Percentiles rank a stretch among this genome's conserved stretches.
These are phyloP conservation scores for Tricholauxania praeusta DNA, from an alignment of 2,888 invertebrate genomes.

Conservation along the genomic window DNA sequence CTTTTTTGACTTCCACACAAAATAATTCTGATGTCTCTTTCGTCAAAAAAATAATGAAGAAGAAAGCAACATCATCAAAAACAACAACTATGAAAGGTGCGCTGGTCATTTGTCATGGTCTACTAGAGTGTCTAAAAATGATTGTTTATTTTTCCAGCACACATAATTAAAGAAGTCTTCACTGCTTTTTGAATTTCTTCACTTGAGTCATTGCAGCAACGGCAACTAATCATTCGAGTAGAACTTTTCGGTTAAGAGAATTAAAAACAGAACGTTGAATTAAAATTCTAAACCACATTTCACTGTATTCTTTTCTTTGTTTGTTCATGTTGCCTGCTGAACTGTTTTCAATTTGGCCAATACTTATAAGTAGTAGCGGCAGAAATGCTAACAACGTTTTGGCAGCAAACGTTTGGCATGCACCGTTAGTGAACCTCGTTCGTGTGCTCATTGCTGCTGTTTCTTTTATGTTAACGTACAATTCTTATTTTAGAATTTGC, in stretches of 20 bases:
- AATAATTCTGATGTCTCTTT: no score
- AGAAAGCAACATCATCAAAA: no score
- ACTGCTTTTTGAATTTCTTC: background rate
- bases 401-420: background rate
- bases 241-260: background rate
- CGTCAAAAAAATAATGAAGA: no score
- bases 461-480: no score
- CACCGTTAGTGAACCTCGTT: conserved; percentile 22
- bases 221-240: background rate
- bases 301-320: background rate
- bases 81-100: background rate
- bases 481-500: conserved; percentile 11
- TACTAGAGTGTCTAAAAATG: background rate
- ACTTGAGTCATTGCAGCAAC: background rate
- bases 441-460: background rate
- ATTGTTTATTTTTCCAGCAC: no score
- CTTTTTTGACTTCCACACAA: no score
- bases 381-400: background rate
- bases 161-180: background rate
- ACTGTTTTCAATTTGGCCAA: conserved; percentile 16
- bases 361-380: background rate
- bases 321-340: background rate
- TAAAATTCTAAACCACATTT: background rate
- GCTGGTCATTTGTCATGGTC: background rate
- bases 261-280: background rate